phyloP scores from a whole-genome alignment of 2,888 invertebrate genomes.

The Phrixothrix hirtus region DNA sequence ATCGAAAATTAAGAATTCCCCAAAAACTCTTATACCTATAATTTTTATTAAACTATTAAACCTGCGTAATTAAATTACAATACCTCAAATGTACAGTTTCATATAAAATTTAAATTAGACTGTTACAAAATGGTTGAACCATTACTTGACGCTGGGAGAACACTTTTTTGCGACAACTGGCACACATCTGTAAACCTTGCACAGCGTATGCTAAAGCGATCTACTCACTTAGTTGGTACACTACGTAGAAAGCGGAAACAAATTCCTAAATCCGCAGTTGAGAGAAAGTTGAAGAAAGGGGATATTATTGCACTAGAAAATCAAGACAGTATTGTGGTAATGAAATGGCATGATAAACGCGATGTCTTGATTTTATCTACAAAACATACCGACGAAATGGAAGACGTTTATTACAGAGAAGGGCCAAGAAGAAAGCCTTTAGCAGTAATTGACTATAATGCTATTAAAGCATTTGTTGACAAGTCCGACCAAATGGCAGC shows the following conservation, averaged over 20 bases:
- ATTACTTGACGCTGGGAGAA: too few relatives aligned
- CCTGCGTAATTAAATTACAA: too few relatives aligned
- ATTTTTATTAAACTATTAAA: too few relatives aligned
- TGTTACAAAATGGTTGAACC: too few relatives aligned
- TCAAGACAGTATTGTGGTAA: slow-evolving; percentile 32
- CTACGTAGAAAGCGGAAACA: background rate
- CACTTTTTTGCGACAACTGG: too few relatives aligned
- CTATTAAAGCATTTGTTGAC: slow-evolving; percentile 34
- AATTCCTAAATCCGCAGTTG: slow-evolving; percentile 5
- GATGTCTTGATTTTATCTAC: slow-evolving; percentile 1
- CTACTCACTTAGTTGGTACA: too few relatives aligned
- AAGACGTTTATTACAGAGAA: slow-evolving; percentile 6
- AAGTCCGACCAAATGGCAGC: slow-evolving; percentile 33
- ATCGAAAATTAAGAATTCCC: too few relatives aligned
- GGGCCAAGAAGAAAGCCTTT: slow-evolving; percentile 19
- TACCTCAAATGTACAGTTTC: too few relatives aligned
- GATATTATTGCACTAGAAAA: slow-evolving; percentile 37
- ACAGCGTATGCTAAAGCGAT: too few relatives aligned
- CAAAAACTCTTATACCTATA: too few relatives aligned
- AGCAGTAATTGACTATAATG: slow-evolving; percentile 34
- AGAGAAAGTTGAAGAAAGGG: slow-evolving; percentile 34
- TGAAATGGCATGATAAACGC: slow-evolving; percentile 40
- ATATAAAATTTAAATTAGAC: too few relatives aligned
- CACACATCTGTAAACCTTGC: slow-evolving; percentile 10
- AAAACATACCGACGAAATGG: slow-evolving; percentile 4